Conservation (phyloP, 1,140 invertebrate genomes). For the Bombus consobrinus region DNA sequence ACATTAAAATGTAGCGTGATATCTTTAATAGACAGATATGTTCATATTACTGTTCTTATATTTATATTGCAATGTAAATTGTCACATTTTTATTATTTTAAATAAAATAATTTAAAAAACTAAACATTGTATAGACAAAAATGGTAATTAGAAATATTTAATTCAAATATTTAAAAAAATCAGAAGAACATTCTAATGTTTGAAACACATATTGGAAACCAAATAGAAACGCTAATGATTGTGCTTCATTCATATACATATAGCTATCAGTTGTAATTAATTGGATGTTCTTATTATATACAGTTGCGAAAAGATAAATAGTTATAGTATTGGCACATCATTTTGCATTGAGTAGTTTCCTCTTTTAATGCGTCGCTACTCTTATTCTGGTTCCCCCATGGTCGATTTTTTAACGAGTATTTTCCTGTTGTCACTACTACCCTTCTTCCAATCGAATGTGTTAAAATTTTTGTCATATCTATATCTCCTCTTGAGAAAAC, state of each 20-base stretch:
- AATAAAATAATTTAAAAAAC: no score
- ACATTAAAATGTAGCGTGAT: neutral
- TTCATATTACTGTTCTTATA: neutral
- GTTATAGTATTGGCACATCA: constrained; percentile 6
- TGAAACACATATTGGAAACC: neutral
- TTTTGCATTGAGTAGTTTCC: constrained; percentile 19
- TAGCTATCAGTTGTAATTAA: neutral
- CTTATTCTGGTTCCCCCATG: constrained; percentile 30
- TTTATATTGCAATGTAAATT: neutral
- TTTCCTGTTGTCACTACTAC: constrained; percentile 46
- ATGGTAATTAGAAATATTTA: no score
- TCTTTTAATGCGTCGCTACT: constrained; percentile 33
- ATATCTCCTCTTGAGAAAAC: neutral
- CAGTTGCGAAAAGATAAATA: neutral
- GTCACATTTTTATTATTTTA: neutral
- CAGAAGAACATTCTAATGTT: no score
- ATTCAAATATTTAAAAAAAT: no score
- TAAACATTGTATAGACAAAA: no score
- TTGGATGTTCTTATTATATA: neutral
- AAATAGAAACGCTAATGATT: neutral
- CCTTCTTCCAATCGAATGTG: neutral
- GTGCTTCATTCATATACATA: neutral
- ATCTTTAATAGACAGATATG: no score
- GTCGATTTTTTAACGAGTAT: constrained; percentile 51
- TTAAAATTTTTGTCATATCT: neutral